Conservation (phyloP, 2,888 invertebrate species). For the Notocelia uddmanniana region DNA sequence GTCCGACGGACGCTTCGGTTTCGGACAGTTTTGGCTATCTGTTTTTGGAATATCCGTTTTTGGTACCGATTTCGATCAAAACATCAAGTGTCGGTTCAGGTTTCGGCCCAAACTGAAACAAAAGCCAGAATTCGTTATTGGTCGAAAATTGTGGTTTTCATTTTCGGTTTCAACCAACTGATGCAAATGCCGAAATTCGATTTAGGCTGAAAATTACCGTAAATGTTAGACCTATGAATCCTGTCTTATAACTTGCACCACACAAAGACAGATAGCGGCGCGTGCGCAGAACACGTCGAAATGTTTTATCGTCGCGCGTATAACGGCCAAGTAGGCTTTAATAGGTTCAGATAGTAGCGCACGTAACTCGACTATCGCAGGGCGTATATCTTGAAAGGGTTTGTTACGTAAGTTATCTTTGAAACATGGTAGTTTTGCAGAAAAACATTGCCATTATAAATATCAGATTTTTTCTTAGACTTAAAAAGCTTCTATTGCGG, state of each 20-base stretch:
- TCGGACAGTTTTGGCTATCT: no score
- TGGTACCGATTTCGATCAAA: no score
- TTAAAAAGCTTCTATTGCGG: neutral
- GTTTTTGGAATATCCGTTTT: no score
- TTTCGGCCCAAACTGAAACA: no score
- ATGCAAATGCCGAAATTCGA: no score
- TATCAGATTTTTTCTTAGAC: neutral
- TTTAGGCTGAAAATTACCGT: no score
- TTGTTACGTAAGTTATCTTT: slow-evolving; percentile 14
- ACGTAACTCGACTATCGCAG: slow-evolving; percentile 40
- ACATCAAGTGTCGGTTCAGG: no score
- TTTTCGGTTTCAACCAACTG: no score
- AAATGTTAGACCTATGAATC: no score
- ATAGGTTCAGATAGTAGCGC: slow-evolving; percentile 51
- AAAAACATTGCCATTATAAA: neutral
- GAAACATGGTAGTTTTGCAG: neutral
- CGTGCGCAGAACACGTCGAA: slow-evolving; percentile 59
- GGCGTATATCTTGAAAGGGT: slow-evolving; percentile 22
- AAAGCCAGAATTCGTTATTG: no score
- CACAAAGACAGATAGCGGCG: slow-evolving; percentile 48
- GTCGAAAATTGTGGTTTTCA: no score
- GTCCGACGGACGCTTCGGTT: no score
- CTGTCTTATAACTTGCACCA: slow-evolving; percentile 41
- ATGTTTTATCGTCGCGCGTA: slow-evolving; percentile 58
- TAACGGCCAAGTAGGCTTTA: slow-evolving; percentile 56